phyloP scores from a whole-genome alignment of 2,797 vertebrate genomes.

The Vireo griseus region DNA sequence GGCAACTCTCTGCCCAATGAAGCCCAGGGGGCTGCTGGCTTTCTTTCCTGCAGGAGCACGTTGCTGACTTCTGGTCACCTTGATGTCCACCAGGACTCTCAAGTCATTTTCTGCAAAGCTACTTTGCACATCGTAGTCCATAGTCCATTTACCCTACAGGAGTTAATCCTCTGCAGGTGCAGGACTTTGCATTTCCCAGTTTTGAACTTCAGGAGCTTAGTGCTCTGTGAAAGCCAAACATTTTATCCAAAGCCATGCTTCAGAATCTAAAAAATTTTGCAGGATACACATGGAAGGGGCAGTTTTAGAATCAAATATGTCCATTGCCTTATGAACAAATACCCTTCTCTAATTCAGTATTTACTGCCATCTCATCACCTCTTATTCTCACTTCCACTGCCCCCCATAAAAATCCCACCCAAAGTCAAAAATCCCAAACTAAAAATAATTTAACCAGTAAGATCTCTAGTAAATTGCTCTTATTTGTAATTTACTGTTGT shows the following conservation, averaged over 20 bases:
- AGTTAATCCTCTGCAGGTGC: background rate
- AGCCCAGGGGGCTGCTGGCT: background rate
- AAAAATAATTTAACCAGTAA: background rate
- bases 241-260: background rate
- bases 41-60: background rate
- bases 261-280: background rate
- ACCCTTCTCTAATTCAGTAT: background rate
- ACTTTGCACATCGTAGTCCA: background rate
- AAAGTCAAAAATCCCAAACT: background rate
- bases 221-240: background rate
- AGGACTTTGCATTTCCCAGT: background rate
- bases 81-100: background rate
- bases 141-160: background rate
- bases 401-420: fast-evolving
- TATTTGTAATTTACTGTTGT: background rate
- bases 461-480: background rate
- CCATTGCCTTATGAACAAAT: background rate
- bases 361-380: background rate
- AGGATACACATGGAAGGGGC: background rate
- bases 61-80: background rate
- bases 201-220: background rate
- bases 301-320: background rate
- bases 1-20: background rate
- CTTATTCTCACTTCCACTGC: background rate
- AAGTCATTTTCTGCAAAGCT: background rate